These are phyloP conservation scores for Emesis furor DNA, from an alignment of 2,888 invertebrate species.

Conservation along the genomic window DNA sequence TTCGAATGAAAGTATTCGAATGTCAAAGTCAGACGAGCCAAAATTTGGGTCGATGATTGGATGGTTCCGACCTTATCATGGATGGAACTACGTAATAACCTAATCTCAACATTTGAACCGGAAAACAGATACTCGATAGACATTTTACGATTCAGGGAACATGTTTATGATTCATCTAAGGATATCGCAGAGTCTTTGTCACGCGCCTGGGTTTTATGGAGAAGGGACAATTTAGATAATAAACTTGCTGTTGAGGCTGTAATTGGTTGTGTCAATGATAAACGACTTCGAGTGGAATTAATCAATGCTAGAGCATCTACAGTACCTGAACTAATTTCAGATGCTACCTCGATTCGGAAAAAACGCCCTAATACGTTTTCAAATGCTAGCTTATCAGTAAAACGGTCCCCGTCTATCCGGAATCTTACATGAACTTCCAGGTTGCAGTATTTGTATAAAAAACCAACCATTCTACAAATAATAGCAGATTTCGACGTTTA, in stretches of 20 bases:
- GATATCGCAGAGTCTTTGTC: conserved; percentile 58
- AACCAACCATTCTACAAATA: no score
- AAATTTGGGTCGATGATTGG: conserved; percentile 74
- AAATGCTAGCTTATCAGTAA: neutral
- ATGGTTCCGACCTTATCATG: conserved; percentile 56
- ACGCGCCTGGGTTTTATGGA: conserved; percentile 46
- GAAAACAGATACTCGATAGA: conserved; percentile 51
- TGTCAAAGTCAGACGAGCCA: conserved; percentile 74
- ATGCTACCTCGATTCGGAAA: conserved; percentile 40
- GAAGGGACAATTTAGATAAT: conserved; percentile 11
- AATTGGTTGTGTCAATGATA: conserved; percentile 17
- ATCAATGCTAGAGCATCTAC: conserved; percentile 42
- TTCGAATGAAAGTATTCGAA: conserved; percentile 64
- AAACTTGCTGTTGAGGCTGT: conserved; percentile 26
- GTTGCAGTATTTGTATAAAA: no score
- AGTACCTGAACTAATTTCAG: conserved; percentile 47
- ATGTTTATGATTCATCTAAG: conserved; percentile 43
- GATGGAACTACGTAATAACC: conserved; percentile 49
- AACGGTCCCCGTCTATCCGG: no score
- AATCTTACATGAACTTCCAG: conserved; percentile 32
- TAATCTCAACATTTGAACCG: conserved; percentile 59
- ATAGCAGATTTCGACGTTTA: no score
- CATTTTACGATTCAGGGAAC: conserved; percentile 48
- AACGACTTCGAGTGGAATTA: conserved; percentile 35
- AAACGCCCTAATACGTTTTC: conserved; percentile 25